Evolutionary conservation across 2,113 vertebrate species (phyloP).

Genomic region (Malurus cyaneus): DNA sequence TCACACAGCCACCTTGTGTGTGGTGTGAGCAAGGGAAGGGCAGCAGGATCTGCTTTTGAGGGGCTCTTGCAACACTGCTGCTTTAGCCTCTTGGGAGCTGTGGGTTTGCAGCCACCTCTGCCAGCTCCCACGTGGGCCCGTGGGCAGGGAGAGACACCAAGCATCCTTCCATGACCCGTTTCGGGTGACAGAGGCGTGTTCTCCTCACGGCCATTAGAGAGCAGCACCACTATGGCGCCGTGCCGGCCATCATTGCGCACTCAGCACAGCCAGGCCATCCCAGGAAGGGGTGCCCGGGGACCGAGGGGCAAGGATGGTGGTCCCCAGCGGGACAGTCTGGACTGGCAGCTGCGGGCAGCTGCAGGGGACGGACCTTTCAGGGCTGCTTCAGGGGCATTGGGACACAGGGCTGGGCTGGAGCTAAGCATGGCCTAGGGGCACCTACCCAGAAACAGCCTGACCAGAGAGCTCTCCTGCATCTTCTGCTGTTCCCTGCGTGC

Average conservation of each 20-base stretch:
- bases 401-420: neutral
- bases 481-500: neutral
- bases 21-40: neutral
- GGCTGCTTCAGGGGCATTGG: neutral
- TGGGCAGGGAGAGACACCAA: neutral
- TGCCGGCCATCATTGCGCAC: neutral
- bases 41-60: neutral
- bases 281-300: no score
- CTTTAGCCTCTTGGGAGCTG: neutral
- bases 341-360: neutral
- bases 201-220: neutral
- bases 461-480: neutral
- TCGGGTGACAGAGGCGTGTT: neutral
- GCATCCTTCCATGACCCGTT: neutral
- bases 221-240: neutral
- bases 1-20: neutral
- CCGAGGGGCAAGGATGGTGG: neutral
- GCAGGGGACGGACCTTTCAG: neutral
- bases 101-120: neutral
- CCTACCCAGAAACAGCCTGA: neutral
- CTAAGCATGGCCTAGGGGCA: neutral
- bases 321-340: neutral
- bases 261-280: neutral
- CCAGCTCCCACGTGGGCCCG: rapidly evolving
- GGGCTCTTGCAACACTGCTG: neutral